Evolutionary conservation across 2,113 vertebrate species (phyloP).

Genomic region (Bubalus kerabau): DNA sequence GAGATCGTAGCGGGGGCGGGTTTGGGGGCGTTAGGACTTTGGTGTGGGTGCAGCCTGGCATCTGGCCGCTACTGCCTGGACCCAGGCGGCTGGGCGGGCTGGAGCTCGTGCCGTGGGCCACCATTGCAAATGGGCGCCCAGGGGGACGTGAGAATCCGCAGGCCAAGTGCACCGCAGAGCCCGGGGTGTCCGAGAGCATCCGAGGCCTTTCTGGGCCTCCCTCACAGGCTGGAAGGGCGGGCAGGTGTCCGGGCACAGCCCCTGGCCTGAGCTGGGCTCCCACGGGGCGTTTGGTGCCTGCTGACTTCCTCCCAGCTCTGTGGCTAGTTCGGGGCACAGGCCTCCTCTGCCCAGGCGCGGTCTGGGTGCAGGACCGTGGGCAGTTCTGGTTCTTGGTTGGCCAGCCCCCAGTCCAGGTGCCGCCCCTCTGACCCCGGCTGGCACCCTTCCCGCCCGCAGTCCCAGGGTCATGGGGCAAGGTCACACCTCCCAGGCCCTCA

Average conservation of each 20-base stretch:
- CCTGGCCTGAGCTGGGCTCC: not conserved
- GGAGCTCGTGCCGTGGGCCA: rapidly evolving
- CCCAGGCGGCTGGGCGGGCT: not conserved
- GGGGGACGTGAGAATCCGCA: rapidly evolving
- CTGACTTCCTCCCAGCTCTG: no score
- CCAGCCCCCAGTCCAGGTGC: not conserved
- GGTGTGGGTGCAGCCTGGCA: not conserved
- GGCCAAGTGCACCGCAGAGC: rapidly evolving
- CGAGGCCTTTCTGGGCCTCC: not conserved
- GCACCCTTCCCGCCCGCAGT: not conserved
- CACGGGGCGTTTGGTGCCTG: rapidly evolving
- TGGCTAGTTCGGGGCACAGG: rapidly evolving
- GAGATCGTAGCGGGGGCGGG: rapidly evolving
- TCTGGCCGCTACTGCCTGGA: not conserved
- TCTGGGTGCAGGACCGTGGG: not conserved
- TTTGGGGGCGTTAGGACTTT: rapidly evolving
- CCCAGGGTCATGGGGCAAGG: not conserved
- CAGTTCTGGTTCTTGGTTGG: not conserved
- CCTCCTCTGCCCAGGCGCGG: rapidly evolving
- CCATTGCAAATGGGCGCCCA: rapidly evolving
- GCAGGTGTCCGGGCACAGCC: not conserved
- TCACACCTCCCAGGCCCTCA: rapidly evolving
- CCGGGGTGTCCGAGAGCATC: not conserved
- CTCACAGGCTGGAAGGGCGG: not conserved
- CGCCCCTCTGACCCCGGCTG: not conserved